Evolutionary conservation across 2,797 vertebrate genomes (phyloP).

Genomic region (Poeciliopsis turneri): DNA sequence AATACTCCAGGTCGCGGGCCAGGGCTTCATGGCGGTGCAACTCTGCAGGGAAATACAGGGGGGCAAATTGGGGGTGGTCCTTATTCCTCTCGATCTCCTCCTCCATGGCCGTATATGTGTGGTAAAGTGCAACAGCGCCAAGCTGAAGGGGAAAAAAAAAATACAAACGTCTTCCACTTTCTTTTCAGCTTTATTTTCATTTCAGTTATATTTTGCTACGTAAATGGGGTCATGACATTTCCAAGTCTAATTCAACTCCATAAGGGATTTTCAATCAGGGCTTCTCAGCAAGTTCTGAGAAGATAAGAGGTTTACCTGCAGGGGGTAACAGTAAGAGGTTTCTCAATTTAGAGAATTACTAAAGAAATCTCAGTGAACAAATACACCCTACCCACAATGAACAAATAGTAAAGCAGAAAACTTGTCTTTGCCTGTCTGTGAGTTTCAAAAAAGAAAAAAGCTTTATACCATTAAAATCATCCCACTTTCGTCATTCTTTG

Average conservation of each 20-base stretch:
- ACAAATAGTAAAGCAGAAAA: not conserved
- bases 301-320: conserved; percentile 9
- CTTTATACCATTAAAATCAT: not conserved
- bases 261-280: not conserved
- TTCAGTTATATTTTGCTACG: not conserved
- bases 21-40: conserved; percentile 89
- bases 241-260: not conserved
- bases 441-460: not conserved
- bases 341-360: not conserved
- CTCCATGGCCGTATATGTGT: conserved; percentile 92
- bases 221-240: not conserved
- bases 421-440: not conserved
- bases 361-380: not conserved
- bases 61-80: conserved; percentile 87
- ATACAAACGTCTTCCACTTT: not conserved
- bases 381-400: not conserved
- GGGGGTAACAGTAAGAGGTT: conserved; percentile 1
- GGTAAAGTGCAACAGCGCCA: conserved; percentile 90
- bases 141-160: conserved; percentile 75
- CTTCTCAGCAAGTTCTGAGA: not conserved
- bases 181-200: not conserved
- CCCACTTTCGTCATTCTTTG: not conserved
- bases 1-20: conserved; percentile 88
- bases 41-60: conserved; percentile 93
- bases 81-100: conserved; percentile 94